A percentile compares a stretch with the other conserved stretches of the same genome.
These are phyloP conservation scores for Epinotia nisella DNA, from an alignment of 2,888 invertebrate species.

Conservation along the genomic window DNA sequence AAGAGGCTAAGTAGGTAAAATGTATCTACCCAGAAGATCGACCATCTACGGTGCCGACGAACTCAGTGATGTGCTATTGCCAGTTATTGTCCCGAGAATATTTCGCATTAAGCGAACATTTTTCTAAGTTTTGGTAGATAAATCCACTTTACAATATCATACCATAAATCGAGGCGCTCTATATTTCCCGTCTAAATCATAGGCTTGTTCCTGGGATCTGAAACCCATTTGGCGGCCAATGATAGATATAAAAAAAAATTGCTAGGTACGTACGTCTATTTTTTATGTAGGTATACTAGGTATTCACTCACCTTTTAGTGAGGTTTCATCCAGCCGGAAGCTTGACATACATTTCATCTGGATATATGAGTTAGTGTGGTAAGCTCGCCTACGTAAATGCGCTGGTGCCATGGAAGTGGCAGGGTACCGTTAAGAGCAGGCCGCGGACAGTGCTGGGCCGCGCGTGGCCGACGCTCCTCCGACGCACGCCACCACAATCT, in stretches of 20 bases:
- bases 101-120: background rate
- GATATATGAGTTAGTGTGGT: slow-evolving; percentile 15
- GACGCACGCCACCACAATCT: slow-evolving; percentile 9
- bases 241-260: background rate
- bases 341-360: slow-evolving; percentile 31
- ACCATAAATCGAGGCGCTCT: no score
- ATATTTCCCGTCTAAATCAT: background rate
- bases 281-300: background rate
- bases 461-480: slow-evolving; percentile 22
- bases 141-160: no score
- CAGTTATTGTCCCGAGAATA: no score
- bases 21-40: no score
- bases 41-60: no score
- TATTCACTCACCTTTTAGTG: background rate
- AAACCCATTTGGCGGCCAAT: background rate
- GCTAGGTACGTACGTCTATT: background rate
- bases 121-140: no score
- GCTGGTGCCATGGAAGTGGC: slow-evolving; percentile 39
- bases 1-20: no score
- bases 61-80: no score
- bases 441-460: slow-evolving; percentile 18
- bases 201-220: background rate
- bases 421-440: slow-evolving; percentile 37
- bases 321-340: slow-evolving; percentile 21
- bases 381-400: slow-evolving; percentile 32